Conservation (phyloP, 2,113 vertebrate genomes). For the Ciconia boyciana region DNA sequence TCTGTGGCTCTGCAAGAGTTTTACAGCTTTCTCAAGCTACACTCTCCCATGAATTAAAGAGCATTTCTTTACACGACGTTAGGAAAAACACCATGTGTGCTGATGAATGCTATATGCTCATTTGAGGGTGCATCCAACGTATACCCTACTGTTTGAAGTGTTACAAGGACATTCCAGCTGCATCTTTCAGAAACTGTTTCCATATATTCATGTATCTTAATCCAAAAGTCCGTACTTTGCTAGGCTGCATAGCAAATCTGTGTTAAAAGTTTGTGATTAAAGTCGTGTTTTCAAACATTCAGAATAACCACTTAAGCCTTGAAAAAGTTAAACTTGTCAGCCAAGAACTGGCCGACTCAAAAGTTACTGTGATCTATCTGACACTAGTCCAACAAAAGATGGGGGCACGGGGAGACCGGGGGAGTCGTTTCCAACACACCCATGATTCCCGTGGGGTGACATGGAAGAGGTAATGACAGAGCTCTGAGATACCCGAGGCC, state of each 20-base stretch:
- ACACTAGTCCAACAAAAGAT: neutral
- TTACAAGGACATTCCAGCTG: neutral
- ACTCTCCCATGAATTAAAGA: neutral
- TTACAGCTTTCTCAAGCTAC: conserved; percentile 12
- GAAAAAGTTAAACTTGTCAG: neutral
- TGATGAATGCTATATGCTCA: neutral
- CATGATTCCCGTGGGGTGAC: fast-evolving
- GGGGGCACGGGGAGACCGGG: neutral
- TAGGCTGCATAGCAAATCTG: neutral
- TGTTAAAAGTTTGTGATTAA: neutral
- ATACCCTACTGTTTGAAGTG: neutral
- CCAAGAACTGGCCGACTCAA: neutral
- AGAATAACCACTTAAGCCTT: neutral
- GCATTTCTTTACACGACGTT: neutral
- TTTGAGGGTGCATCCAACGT: neutral
- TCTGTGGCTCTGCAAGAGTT: neutral
- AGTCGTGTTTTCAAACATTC: neutral
- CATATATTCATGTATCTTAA: neutral
- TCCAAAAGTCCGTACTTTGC: neutral
- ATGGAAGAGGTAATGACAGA: neutral
- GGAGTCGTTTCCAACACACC: neutral
- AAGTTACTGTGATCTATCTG: neutral
- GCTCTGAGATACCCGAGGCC: neutral
- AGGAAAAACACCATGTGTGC: neutral
- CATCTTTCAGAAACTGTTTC: neutral